phyloP scores from a whole-genome alignment of 1,140 invertebrate species.

The Choristoneura fumiferana region DNA sequence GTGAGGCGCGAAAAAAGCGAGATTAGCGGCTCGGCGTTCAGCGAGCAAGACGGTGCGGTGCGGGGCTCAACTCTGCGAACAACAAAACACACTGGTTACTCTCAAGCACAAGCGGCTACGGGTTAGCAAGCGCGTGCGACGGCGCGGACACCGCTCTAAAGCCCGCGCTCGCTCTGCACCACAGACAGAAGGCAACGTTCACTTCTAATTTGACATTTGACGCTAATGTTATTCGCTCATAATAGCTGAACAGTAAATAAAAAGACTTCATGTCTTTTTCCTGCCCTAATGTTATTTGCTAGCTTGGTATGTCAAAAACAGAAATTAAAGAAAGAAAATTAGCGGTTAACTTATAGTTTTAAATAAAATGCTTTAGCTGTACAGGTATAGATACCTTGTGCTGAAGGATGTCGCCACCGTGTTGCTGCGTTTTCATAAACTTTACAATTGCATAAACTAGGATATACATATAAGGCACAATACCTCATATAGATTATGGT shows the following conservation, averaged over 20 bases:
- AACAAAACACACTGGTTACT: slow-evolving; percentile 78
- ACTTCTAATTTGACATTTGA: slow-evolving; percentile 23
- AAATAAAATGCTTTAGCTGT: slow-evolving; percentile 25
- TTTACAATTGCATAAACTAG: slow-evolving; percentile 21
- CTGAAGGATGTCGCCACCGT: slow-evolving; percentile 25
- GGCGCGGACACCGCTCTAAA: slow-evolving; percentile 52
- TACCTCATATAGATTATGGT: no score
- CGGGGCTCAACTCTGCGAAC: slow-evolving; percentile 77
- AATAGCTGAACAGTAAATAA: slow-evolving; percentile 24
- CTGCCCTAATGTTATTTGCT: slow-evolving; percentile 35
- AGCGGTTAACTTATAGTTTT: slow-evolving; percentile 31
- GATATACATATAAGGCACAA: no score
- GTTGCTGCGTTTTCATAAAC: slow-evolving; percentile 2
- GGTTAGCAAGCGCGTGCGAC: slow-evolving; percentile 67
- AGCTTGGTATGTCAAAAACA: slow-evolving; percentile 30
- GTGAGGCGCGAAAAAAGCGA: slow-evolving; percentile 73
- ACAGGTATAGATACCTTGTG: slow-evolving; percentile 30
- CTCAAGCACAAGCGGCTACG: slow-evolving; percentile 73
- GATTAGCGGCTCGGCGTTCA: slow-evolving; percentile 76
- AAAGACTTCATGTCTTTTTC: slow-evolving; percentile 11
- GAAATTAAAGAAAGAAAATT: slow-evolving; percentile 33
- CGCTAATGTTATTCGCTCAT: slow-evolving; percentile 39
- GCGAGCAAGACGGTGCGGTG: slow-evolving; percentile 75
- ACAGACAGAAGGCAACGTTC: slow-evolving; percentile 31
- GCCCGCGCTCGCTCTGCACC: slow-evolving; percentile 35